phyloP scores from a whole-genome alignment of 2,113 vertebrate genomes.

The Elachura formosa region DNA sequence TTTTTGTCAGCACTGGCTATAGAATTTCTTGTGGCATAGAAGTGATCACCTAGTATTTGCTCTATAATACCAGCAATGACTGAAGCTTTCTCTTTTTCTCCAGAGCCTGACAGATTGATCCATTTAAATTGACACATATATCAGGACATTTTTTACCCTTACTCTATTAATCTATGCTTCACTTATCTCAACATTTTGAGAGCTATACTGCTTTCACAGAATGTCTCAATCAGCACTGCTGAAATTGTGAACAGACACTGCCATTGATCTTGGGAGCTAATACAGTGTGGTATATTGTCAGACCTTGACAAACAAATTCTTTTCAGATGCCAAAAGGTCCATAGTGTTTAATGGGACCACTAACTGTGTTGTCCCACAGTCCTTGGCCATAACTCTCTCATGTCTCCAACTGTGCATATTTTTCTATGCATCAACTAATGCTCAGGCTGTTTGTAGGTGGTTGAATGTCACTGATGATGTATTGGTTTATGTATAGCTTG shows the following conservation, averaged over 20 bases:
- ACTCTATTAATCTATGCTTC: constrained; percentile 22
- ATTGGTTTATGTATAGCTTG: not conserved
- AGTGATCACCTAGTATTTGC: not conserved
- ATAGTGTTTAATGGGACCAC: not conserved
- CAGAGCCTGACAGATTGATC: constrained; percentile 13
- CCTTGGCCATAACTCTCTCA: not conserved
- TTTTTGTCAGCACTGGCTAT: not conserved
- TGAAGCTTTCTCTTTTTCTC: not conserved
- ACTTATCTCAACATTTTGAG: not conserved
- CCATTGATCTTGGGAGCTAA: not conserved
- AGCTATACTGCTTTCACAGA: not conserved
- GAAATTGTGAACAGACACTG: not conserved
- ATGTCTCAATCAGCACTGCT: not conserved
- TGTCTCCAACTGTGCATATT: not conserved
- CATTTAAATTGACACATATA: not conserved
- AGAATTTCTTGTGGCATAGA: not conserved
- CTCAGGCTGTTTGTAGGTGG: not conserved
- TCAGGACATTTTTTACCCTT: not conserved
- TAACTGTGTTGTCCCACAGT: not conserved
- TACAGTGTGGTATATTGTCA: not conserved
- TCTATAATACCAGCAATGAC: not conserved
- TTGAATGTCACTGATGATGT: not conserved
- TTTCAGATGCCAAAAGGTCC: not conserved
- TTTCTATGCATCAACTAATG: not conserved
- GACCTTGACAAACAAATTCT: constrained; percentile 7